Evolutionary conservation across 2,113 vertebrate species (phyloP).

Genomic region (Siniperca chuatsi): DNA sequence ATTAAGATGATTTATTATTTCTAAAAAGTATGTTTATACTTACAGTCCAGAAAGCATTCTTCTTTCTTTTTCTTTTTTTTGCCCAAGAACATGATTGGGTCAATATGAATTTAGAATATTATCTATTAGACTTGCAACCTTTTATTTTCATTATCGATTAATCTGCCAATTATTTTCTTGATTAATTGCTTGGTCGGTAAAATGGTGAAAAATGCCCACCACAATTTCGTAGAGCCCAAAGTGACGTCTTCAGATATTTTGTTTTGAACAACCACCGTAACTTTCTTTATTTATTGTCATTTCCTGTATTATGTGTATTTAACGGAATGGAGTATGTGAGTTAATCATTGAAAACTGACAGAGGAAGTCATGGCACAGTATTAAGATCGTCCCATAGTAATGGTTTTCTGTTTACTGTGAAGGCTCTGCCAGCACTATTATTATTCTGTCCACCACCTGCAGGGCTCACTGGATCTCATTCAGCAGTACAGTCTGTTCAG

Average conservation of each 20-base stretch:
- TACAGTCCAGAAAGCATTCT: background rate
- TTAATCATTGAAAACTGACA: background rate
- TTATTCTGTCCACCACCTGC: constrained; percentile 66
- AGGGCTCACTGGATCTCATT: constrained; percentile 41
- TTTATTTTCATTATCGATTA: background rate
- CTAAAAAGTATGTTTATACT: background rate
- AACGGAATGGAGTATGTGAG: background rate
- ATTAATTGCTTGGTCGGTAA: background rate
- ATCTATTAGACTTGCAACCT: background rate
- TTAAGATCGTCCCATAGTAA: background rate
- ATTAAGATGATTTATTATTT: background rate
- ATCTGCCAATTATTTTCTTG: background rate
- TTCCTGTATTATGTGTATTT: background rate
- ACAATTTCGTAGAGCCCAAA: background rate
- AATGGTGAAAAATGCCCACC: background rate
- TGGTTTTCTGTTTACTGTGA: constrained; percentile 7
- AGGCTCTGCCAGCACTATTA: constrained; percentile 27
- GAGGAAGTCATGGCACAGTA: background rate
- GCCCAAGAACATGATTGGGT: background rate
- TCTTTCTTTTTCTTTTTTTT: background rate
- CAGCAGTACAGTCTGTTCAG: constrained; percentile 64
- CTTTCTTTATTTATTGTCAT: background rate
- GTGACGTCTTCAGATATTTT: background rate
- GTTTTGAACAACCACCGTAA: background rate
- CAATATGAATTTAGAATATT: background rate